phyloP scores from a whole-genome alignment of 2,888 invertebrate genomes.

The Agonopterix subpropinquella region DNA sequence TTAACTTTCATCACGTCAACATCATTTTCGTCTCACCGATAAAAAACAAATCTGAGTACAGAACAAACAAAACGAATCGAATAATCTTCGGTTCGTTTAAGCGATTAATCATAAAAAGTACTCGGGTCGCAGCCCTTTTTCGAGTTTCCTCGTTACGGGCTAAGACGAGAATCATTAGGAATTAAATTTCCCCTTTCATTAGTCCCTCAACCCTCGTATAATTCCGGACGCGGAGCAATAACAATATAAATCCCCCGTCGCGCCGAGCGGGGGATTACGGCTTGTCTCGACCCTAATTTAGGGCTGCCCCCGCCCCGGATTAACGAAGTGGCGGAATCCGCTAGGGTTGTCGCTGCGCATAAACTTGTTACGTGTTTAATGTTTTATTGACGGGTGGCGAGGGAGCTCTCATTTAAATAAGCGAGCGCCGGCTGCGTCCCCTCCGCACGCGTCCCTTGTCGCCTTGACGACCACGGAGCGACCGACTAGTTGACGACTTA shows the following conservation, averaged over 20 bases:
- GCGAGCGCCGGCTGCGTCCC: conserved; percentile 34
- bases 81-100: conserved; percentile 55
- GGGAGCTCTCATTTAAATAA: conserved; percentile 71
- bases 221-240: conserved; percentile 76
- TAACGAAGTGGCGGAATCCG: conserved; percentile 76
- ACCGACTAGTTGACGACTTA: conserved; percentile 3
- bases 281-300: conserved; percentile 77
- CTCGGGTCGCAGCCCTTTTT: conserved; percentile 69
- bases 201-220: conserved; percentile 77
- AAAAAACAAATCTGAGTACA: conserved; percentile 32
- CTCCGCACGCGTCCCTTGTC: conserved; percentile 26
- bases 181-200: conserved; percentile 77
- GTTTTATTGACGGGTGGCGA: conserved; percentile 74
- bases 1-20: conserved; percentile 51
- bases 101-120: conserved; percentile 68
- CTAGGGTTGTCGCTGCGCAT: conserved; percentile 74
- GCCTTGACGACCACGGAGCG: conserved; percentile 11
- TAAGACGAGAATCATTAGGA: conserved; percentile 77
- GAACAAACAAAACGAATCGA: conserved; percentile 49
- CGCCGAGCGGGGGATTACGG: conserved; percentile 75
- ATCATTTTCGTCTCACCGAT: conserved; percentile 37
- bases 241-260: conserved; percentile 77
- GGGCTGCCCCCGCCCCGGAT: conserved; percentile 75
- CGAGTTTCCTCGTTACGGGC: conserved; percentile 75
- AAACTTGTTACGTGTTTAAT: conserved; percentile 76